Evolutionary conservation across 2,888 invertebrate species (phyloP).

Genomic region (Limnephilus rhombicus): DNA sequence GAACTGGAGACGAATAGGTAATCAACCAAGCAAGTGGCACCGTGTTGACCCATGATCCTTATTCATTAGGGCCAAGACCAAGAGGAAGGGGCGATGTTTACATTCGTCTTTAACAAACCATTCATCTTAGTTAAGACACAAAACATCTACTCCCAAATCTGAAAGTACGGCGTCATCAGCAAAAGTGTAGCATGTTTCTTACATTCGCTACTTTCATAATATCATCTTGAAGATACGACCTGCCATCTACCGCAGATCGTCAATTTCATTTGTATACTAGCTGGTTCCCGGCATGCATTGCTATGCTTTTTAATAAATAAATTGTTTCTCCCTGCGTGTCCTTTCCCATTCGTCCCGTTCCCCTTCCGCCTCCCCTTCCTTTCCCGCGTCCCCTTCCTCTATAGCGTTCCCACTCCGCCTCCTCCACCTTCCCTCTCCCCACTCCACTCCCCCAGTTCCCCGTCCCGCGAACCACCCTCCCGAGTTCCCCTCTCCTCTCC

Average conservation of each 20-base stretch:
- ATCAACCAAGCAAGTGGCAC: background rate
- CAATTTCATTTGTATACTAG: background rate
- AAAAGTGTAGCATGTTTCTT: background rate
- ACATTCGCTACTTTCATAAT: background rate
- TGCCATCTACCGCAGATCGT: background rate
- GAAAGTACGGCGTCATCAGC: background rate
- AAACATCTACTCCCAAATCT: background rate
- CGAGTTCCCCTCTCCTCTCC: too few relatives aligned
- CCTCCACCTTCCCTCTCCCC: too few relatives aligned
- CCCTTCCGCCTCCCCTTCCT: too few relatives aligned
- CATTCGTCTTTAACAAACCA: background rate
- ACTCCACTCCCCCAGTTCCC: too few relatives aligned
- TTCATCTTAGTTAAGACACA: background rate
- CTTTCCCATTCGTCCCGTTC: too few relatives aligned
- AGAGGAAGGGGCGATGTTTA: background rate
- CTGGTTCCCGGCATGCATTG: too few relatives aligned
- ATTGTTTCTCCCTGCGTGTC: too few relatives aligned
- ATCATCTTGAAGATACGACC: background rate
- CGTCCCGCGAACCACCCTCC: too few relatives aligned
- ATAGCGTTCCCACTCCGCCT: too few relatives aligned
- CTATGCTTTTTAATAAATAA: too few relatives aligned
- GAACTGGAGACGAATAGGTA: too few relatives aligned
- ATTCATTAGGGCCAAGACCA: background rate
- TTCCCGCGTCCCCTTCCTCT: too few relatives aligned
- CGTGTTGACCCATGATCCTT: background rate